phyloP scores from a whole-genome alignment of 1,140 invertebrate species.

The Cydia strobilella region DNA sequence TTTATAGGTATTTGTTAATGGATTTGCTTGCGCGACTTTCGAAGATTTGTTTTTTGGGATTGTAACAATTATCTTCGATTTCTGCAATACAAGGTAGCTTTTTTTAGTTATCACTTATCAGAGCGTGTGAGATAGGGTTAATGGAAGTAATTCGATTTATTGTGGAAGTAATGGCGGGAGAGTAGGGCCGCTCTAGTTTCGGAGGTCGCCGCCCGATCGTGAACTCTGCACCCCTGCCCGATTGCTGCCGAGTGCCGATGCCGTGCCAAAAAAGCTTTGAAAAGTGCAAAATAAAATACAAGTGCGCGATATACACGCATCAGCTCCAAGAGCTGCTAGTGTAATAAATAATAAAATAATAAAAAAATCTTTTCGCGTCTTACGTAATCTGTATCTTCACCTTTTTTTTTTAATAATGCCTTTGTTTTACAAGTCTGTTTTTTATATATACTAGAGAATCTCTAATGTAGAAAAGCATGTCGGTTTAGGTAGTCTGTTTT shows the following conservation, averaged over 20 bases:
- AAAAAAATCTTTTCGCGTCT: slow-evolving; percentile 7
- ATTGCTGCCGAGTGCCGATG: slow-evolving; percentile 49
- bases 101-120: background rate
- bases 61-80: background rate
- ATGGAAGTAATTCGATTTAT: slow-evolving; percentile 17
- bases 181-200: slow-evolving; percentile 60
- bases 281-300: too few species aligned
- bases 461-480: too few species aligned
- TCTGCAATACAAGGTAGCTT: background rate
- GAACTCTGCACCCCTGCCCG: slow-evolving; percentile 64
- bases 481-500: too few species aligned
- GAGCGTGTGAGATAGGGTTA: background rate
- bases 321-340: too few species aligned
- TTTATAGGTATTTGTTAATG: too few species aligned
- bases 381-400: slow-evolving; percentile 36
- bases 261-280: too few species aligned
- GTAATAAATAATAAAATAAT: too few species aligned
- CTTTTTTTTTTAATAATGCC: slow-evolving; percentile 12
- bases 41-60: background rate
- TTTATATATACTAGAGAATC: too few species aligned
- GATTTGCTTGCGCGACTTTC: background rate
- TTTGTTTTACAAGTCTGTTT: too few species aligned
- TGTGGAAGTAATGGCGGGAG: slow-evolving; percentile 46
- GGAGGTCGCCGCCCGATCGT: slow-evolving; percentile 69
- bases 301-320: too few species aligned